phyloP scores from a whole-genome alignment of 2,888 invertebrate species.

The Panorpa germanica region DNA sequence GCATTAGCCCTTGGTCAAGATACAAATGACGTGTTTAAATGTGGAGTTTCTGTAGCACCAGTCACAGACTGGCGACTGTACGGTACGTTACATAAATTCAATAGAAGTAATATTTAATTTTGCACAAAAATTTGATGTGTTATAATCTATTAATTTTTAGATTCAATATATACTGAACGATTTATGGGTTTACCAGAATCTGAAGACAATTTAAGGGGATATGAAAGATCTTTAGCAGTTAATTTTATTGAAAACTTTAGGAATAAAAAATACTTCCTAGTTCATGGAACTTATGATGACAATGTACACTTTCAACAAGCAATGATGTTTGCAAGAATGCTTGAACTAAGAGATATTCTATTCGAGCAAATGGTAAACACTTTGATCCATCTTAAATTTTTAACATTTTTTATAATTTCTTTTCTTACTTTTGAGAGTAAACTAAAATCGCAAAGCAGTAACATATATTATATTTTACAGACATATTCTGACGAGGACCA shows the following conservation, averaged over 20 bases:
- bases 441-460: slow-evolving; percentile 5
- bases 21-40: slow-evolving; percentile 56
- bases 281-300: slow-evolving; percentile 89
- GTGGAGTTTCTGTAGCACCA: slow-evolving; percentile 89
- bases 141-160: slow-evolving; percentile 27
- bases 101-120: no score
- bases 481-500: slow-evolving; percentile 91
- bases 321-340: slow-evolving; percentile 71
- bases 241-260: slow-evolving; percentile 41
- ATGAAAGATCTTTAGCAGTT: slow-evolving; percentile 57
- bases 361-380: slow-evolving; percentile 75
- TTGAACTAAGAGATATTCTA: slow-evolving; percentile 70
- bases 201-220: slow-evolving; percentile 53
- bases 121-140: neutral
- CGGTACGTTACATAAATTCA: slow-evolving; percentile 39
- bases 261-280: slow-evolving; percentile 68
- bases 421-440: neutral
- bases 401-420: slow-evolving; percentile 7
- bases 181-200: slow-evolving; percentile 76
- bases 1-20: slow-evolving; percentile 74
- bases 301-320: slow-evolving; percentile 97
- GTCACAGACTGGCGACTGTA: slow-evolving; percentile 94
- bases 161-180: slow-evolving; percentile 92
- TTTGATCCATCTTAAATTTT: slow-evolving; percentile 3
- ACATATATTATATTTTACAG: slow-evolving; percentile 29